Evolutionary conservation across 2,888 invertebrate species (phyloP).

Genomic region (Ormia ochracea): DNA sequence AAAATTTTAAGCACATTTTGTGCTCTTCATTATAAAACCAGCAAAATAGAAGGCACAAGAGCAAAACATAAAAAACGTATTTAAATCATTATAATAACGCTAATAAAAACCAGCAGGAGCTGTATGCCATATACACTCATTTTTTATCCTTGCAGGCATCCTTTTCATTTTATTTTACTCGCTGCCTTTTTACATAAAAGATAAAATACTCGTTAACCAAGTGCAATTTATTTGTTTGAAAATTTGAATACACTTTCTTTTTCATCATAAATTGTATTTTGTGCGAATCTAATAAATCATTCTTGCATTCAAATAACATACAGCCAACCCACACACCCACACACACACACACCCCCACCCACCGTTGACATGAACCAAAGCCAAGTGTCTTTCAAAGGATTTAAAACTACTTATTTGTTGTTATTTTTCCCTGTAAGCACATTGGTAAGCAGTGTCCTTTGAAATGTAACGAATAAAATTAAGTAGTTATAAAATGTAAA

Average conservation of each 20-base stretch:
- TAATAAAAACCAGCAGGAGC: conserved; percentile 45
- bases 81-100: conserved; percentile 49
- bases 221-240: conserved; percentile 38
- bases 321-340: too few relatives aligned
- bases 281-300: conserved; percentile 24
- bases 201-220: conserved; percentile 15
- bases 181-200: neutral
- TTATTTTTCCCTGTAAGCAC: too few relatives aligned
- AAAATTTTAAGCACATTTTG: neutral
- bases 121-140: conserved; percentile 28
- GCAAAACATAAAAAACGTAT: conserved; percentile 4
- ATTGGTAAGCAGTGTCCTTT: too few relatives aligned
- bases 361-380: too few relatives aligned
- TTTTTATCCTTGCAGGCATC: neutral
- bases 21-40: neutral
- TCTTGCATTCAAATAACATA: too few relatives aligned
- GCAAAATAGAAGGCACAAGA: neutral
- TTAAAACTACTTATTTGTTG: too few relatives aligned
- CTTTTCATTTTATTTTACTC: conserved; percentile 5
- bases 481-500: neutral
- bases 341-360: too few relatives aligned
- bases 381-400: too few relatives aligned
- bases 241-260: conserved; percentile 33
- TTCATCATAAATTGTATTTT: conserved; percentile 10
- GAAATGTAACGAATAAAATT: too few relatives aligned